Evolutionary conservation across 2,113 vertebrate genomes (phyloP), one percentile per base, ranked within the genome.

Genomic region (Merops nubicus): DNA sequence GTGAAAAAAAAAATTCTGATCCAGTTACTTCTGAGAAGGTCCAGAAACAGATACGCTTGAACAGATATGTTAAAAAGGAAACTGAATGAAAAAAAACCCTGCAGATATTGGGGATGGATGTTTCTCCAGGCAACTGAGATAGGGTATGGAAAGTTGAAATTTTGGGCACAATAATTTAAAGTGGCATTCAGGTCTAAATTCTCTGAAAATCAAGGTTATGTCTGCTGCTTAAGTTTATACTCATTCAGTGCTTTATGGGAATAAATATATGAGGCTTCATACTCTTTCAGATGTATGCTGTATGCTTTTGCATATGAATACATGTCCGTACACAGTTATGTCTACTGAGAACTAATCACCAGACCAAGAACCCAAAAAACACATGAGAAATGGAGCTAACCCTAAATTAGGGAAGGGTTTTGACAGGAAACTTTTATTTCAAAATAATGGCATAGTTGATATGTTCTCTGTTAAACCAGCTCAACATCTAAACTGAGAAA

Each of bases 391-490:
- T n/a, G n/a, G n/a, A n/a, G n/a, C n/a, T n/a, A 42, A 79, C 63
- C 16, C 10, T 51, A 9, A 63, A 38, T 23, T 72, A 36, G 8
- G 15, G 29, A 54, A 63, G 7, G 7, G 4, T 5, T 78, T 91
- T 4, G 38, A 59, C 3, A 69, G 8, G 13, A 12, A n/a, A 60
- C 4, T 3, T 1, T 0, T 45, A 3, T 36, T 25, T 69, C 64
- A 51, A 89, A 85, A 57, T 12, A 5, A 15, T n/a, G 5, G 31
- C 14, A 29, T 2, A 20, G 8, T 8, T 75, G n/a, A 68, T 84
- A 67, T 4, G 2, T 53, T 60, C 25, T 40, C 19, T 48, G 22
- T 67, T 72, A 59, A 84, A 85, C 36, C 53, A 92, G 21, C 29
- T 94, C 29, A 75, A 17, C 5, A 47, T 47, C 64, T 87, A 75